phyloP scores from a whole-genome alignment of 2,888 invertebrate genomes.

The Tricholauxania praeusta region DNA sequence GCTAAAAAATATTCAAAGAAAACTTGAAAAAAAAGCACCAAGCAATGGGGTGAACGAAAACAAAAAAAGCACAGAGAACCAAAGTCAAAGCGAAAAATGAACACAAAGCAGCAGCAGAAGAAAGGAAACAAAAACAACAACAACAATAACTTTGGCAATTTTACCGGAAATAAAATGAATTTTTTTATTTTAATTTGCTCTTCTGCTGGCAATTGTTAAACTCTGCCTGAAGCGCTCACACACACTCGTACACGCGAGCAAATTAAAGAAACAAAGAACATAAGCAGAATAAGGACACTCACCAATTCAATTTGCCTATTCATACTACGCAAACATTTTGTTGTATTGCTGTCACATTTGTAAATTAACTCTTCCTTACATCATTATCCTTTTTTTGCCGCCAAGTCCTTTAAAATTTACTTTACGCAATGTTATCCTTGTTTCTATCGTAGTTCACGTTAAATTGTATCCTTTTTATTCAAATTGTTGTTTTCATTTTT shows the following conservation, averaged over 20 bases:
- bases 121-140: not conserved
- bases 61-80: not conserved
- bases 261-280: no score
- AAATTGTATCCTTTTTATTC: no score
- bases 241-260: no score
- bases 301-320: no score
- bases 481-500: not conserved
- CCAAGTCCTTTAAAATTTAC: no score
- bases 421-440: no score
- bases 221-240: not conserved
- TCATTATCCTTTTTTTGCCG: slow-evolving; percentile 9
- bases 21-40: not conserved
- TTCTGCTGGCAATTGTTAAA: slow-evolving; percentile 18
- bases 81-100: not conserved
- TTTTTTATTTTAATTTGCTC: slow-evolving; percentile 29
- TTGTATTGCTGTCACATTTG: not conserved
- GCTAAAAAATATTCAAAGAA: no score
- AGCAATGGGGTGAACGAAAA: not conserved
- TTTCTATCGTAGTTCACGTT: no score
- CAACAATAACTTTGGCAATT: not conserved
- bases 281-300: no score
- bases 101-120: not conserved
- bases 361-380: slow-evolving; percentile 19
- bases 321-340: not conserved
- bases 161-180: slow-evolving; percentile 26